Conservation (phyloP, 2,113 vertebrate genomes). For the Girardinichthys multiradiatus region DNA sequence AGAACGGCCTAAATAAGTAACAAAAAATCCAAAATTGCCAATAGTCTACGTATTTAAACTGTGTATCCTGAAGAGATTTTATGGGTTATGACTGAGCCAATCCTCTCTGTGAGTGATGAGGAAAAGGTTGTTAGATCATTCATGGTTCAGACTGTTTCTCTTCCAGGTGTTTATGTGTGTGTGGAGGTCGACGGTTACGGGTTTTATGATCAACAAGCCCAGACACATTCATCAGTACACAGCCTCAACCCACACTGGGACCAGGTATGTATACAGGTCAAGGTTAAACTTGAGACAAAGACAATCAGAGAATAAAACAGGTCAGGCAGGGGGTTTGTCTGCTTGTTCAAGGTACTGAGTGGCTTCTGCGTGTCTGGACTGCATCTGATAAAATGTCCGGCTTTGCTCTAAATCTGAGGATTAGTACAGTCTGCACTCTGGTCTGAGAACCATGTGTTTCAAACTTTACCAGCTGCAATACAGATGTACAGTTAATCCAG, state of each 20-base stretch:
- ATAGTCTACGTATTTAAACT: background rate
- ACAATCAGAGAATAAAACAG: background rate
- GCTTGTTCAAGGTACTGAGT: background rate
- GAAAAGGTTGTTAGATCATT: background rate
- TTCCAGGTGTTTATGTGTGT: slow-evolving; percentile 73
- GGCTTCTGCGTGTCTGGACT: too few relatives aligned
- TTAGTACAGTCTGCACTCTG: slow-evolving; percentile 31
- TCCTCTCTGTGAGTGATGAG: background rate
- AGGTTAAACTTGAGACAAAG: background rate
- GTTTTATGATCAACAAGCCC: slow-evolving; percentile 70
- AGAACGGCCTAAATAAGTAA: background rate
- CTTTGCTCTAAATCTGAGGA: slow-evolving; percentile 1
- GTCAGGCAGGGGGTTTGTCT: background rate
- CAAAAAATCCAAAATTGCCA: background rate
- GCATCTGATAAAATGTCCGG: slow-evolving; percentile 29
- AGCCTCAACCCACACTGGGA: slow-evolving; percentile 77
- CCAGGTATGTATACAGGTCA: slow-evolving; percentile 61
- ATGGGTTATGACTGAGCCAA: too few relatives aligned
- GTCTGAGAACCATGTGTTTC: too few relatives aligned
- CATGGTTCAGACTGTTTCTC: background rate
- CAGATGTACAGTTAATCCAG: background rate
- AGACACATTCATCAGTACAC: slow-evolving; percentile 73
- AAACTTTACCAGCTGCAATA: too few relatives aligned
- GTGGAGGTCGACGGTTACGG: slow-evolving; percentile 78
- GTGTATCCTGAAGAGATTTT: background rate